Percentiles rank a stretch among this genome's conserved stretches.
Evolutionary conservation across 1,140 invertebrate species (phyloP).

Genomic region (Micrasema minimum): DNA sequence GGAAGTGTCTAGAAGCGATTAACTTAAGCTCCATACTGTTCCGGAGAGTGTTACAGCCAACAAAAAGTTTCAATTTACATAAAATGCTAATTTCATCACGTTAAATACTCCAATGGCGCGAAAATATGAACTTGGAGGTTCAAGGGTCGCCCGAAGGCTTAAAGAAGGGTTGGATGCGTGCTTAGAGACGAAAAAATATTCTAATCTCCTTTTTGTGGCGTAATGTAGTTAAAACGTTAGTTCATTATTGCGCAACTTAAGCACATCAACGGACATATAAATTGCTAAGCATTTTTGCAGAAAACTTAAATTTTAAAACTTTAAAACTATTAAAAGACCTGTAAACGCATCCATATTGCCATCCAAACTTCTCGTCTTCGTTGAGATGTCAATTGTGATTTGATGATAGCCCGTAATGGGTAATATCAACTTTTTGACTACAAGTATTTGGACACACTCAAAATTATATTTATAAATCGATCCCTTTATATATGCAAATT

Average conservation of each 20-base stretch:
- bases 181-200: background rate
- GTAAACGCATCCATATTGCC: background rate
- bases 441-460: background rate
- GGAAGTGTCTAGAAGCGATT: conserved; percentile 26
- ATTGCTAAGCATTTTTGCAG: too few species aligned
- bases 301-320: too few species aligned
- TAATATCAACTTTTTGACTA: background rate
- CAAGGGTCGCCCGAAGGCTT: background rate
- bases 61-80: conserved; percentile 40
- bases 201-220: background rate
- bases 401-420: too few species aligned
- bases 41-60: conserved; percentile 11
- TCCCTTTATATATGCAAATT: too few species aligned
- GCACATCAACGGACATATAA: too few species aligned
- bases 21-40: conserved; percentile 12
- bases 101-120: conserved; percentile 33
- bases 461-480: too few species aligned
- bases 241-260: background rate
- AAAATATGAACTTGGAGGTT: conserved; percentile 18
- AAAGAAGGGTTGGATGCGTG: background rate
- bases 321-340: too few species aligned
- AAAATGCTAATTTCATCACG: conserved; percentile 39
- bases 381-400: background rate
- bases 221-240: background rate
- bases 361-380: background rate